phyloP scores from a whole-genome alignment of 2,113 vertebrate species.

The Trogon surrucura region DNA sequence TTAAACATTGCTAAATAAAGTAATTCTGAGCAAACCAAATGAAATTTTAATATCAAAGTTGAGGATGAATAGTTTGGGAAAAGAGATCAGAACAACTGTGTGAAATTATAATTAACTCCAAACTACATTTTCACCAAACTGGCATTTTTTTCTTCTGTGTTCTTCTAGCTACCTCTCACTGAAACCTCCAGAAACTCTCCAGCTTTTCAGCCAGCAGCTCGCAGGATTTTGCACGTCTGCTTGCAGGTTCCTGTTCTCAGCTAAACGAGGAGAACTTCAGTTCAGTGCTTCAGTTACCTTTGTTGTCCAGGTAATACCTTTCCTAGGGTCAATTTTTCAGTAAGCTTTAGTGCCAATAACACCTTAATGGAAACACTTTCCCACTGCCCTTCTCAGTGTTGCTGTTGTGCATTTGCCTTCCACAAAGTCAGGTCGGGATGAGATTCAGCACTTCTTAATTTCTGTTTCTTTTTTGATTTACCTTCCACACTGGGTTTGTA shows the following conservation, averaged over 20 bases:
- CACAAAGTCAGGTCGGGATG: not conserved
- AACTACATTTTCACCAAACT: not conserved
- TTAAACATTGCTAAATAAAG: slow-evolving; percentile 39
- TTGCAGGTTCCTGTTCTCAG: not conserved
- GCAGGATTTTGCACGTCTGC: rapidly evolving
- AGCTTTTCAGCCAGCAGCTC: not conserved
- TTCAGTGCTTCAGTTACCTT: not conserved
- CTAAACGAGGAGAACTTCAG: rapidly evolving
- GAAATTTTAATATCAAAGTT: slow-evolving; percentile 46
- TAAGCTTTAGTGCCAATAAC: not conserved
- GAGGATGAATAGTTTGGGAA: not conserved
- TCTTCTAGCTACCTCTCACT: not conserved
- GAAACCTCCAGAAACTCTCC: not conserved
- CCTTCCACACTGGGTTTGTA: not conserved
- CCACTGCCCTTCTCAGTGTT: rapidly evolving
- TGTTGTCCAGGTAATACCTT: rapidly evolving
- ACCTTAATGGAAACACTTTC: not conserved
- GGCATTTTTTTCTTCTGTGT: not conserved
- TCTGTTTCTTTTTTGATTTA: not conserved
- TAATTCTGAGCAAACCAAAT: not conserved
- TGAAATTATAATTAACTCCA: not conserved
- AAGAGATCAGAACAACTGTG: not conserved
- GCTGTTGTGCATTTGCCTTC: rapidly evolving
- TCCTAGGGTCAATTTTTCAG: not conserved
- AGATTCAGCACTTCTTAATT: not conserved